Conservation (phyloP, 1,140 invertebrate species). For the Grapholita molesta region DNA sequence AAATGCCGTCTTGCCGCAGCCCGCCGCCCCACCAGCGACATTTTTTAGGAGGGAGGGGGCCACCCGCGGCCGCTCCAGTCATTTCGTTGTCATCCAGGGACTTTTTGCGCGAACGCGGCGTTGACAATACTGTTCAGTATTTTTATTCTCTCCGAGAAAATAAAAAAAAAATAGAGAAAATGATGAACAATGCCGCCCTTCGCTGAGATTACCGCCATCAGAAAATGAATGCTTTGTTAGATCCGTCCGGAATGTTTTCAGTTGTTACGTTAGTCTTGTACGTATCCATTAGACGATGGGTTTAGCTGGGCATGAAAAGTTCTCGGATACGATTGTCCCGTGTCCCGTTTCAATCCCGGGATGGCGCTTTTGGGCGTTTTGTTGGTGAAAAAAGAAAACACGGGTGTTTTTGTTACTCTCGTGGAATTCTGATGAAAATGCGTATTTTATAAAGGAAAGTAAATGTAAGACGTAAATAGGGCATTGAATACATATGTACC, state of each 20-base stretch:
- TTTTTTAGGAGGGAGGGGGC: slow-evolving; percentile 1
- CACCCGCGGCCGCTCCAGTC: slow-evolving; percentile 56
- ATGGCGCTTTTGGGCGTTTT: slow-evolving; percentile 37
- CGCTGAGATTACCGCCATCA: slow-evolving; percentile 75
- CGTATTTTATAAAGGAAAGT: not conserved
- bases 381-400: slow-evolving; percentile 5
- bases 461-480: not conserved
- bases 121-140: slow-evolving; percentile 75
- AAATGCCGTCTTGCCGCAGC: slow-evolving; percentile 73
- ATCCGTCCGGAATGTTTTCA: slow-evolving; percentile 66
- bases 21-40: slow-evolving; percentile 23
- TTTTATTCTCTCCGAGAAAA: slow-evolving; percentile 73
- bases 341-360: slow-evolving; percentile 55
- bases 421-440: not conserved
- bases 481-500: not conserved
- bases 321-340: slow-evolving; percentile 46
- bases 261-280: slow-evolving; percentile 73
- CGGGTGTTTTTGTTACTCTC: not conserved
- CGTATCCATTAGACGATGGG: slow-evolving; percentile 62
- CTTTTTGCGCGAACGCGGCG: slow-evolving; percentile 71
- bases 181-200: slow-evolving; percentile 73
- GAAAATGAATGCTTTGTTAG: slow-evolving; percentile 76
- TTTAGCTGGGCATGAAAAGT: slow-evolving; percentile 51
- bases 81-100: slow-evolving; percentile 74
- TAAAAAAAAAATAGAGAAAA: slow-evolving; percentile 68